Base-by-base conservation (phyloP, 30 jellyfish, hydroid and myxozoan species). In the Mastigias papua region DNA sequence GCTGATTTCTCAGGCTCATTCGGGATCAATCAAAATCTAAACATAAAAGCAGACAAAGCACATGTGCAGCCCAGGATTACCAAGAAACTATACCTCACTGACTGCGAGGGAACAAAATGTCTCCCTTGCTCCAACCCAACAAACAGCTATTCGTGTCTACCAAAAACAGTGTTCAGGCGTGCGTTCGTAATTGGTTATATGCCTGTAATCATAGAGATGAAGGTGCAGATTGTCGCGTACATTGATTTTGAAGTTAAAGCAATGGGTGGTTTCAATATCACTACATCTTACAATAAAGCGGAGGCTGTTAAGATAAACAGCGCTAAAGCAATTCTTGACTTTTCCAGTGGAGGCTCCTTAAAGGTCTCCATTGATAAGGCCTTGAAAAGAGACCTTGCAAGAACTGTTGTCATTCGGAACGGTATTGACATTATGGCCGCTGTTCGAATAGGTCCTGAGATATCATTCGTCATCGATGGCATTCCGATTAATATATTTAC, bases 401-500 rank as follows among this genome's bases (percentile, higher is more conserved):
- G 68, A 8, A 25, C 78, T 26, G 13, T 82, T 13, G 16, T 48
- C 15, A 80, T 69, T 1, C 58, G 33, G 10, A 69, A 31, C 29
- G 82, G 69, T 60, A 68, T 65, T 17, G 85, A 70, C 4, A 48
- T 82, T 28, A n/a, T 46, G 54, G 85, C 75, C 28, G 85, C 73
- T 5, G 13, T 82, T 27, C 92, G 92, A 6, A 34, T 82, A 5
- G 92, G 92, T 22, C 60, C 92, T 0, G 84, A 82, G 34, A 48
- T 82, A 21, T 32, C 84, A 2, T 25, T 82, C 35, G 15, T 78
- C 6, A 78, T 82, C 29, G 68, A 82, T 30, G 92, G 92, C 21
- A 68, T 82, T 33, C 85, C 92, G 0, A 7, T 68, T 23, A 42
- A 29, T 31, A 27, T 82, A 20, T 66, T 82, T n/a, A 17, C 75